These are phyloP conservation scores for Tholera decimalis DNA, from an alignment of 2,888 invertebrate genomes.

Conservation along the genomic window DNA sequence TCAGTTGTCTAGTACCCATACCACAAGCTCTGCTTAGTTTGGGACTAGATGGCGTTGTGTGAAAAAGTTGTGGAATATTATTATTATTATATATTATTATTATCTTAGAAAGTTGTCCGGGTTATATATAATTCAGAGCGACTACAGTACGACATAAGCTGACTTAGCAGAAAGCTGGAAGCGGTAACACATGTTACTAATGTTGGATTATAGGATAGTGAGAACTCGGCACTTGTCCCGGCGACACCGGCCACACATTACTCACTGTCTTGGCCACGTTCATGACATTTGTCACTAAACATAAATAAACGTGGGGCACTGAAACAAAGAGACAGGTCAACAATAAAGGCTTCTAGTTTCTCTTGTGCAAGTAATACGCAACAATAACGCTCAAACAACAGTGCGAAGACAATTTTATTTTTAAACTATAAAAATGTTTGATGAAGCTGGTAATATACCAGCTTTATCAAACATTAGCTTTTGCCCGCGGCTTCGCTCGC, in stretches of 20 bases:
- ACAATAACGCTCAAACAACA: slow-evolving; percentile 31
- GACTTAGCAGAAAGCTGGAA: slow-evolving; percentile 60
- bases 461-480: too few relatives aligned
- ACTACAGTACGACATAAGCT: slow-evolving; percentile 39
- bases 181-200: slow-evolving; percentile 54
- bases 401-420: slow-evolving; percentile 34
- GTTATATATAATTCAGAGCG: slow-evolving; percentile 47
- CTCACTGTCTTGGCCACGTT: slow-evolving; percentile 64
- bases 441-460: too few relatives aligned
- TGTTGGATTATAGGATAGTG: slow-evolving; percentile 60
- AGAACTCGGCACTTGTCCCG: slow-evolving; percentile 48
- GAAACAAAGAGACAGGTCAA: slow-evolving; percentile 35
- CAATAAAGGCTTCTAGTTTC: slow-evolving; percentile 32
- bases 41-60: too few relatives aligned
- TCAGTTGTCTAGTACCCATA: too few relatives aligned
- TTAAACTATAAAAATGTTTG: slow-evolving; percentile 32
- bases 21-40: too few relatives aligned
- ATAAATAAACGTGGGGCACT: slow-evolving; percentile 40
- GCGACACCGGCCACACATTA: slow-evolving; percentile 61
- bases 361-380: slow-evolving; percentile 36
- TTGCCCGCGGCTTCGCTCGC: too few relatives aligned
- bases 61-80: too few relatives aligned
- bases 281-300: slow-evolving; percentile 54
- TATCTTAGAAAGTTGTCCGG: slow-evolving; percentile 37
- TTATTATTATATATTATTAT: too few relatives aligned